Percentiles rank a stretch among this genome's conserved stretches.
These are phyloP conservation scores for Polymixis flavicincta DNA, from an alignment of 2,888 invertebrate genomes.

Conservation along the genomic window DNA sequence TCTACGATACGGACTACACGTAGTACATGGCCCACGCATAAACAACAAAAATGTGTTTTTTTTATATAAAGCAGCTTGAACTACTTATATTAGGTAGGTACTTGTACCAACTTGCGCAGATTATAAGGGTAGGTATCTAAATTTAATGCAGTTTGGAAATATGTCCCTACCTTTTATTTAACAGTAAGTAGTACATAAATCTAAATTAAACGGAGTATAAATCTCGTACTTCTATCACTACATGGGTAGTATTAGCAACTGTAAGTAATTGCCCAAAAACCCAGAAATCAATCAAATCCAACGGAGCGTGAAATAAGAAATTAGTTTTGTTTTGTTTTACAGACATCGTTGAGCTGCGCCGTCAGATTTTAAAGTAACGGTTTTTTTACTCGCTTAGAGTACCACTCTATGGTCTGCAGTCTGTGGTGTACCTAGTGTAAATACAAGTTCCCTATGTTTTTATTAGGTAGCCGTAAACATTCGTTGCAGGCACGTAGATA, in stretches of 20 bases:
- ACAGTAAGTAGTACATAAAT: background rate
- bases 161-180: background rate
- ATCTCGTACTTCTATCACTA: background rate
- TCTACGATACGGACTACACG: conserved; percentile 2
- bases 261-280: conserved; percentile 50
- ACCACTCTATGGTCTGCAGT: background rate
- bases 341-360: conserved; percentile 10
- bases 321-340: conserved; percentile 43
- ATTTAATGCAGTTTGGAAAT: background rate
- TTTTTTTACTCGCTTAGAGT: background rate
- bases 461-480: conserved; percentile 25
- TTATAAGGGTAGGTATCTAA: background rate
- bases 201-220: background rate
- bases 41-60: background rate
- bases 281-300: conserved; percentile 56
- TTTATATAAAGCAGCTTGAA: background rate
- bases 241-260: conserved; percentile 4
- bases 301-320: conserved; percentile 48
- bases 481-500: conserved; percentile 44
- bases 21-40: conserved; percentile 7
- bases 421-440: background rate
- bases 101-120: background rate
- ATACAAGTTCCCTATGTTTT: conserved; percentile 16
- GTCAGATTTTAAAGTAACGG: conserved; percentile 17
- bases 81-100: background rate